A percentile compares a stretch with the other conserved stretches of the same genome.
Evolutionary conservation across 2,113 vertebrate species (phyloP).

Genomic region (Axis porcinus): DNA sequence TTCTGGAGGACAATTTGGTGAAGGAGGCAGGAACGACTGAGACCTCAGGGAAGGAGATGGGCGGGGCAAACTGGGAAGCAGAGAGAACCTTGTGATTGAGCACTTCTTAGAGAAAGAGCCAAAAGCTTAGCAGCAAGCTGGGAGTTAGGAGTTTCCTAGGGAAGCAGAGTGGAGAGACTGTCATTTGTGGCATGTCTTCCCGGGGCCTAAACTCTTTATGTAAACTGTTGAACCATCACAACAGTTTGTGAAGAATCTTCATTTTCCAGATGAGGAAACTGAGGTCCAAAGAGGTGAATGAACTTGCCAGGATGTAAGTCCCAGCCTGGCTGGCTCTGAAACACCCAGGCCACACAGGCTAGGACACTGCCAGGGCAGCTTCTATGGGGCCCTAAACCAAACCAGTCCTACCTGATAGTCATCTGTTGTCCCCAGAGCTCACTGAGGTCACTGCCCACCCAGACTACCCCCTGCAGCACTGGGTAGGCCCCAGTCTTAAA

Average conservation of each 20-base stretch:
- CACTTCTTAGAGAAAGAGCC: background rate
- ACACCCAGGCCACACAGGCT: background rate
- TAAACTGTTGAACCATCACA: background rate
- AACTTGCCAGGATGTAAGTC: background rate
- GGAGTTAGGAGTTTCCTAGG: background rate
- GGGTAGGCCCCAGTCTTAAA: background rate
- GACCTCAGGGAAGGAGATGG: background rate
- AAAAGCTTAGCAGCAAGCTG: background rate
- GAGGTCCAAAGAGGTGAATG: background rate
- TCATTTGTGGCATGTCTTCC: background rate
- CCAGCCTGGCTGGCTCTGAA: background rate
- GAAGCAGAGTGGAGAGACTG: background rate
- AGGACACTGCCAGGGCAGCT: background rate
- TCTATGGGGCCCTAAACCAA: background rate
- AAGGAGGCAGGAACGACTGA: background rate
- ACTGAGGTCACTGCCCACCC: background rate
- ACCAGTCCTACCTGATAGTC: background rate
- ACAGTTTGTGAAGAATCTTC: background rate
- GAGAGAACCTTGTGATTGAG: background rate
- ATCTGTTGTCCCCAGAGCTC: background rate
- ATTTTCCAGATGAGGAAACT: background rate
- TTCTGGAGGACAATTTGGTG: accelerated
- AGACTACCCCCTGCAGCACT: background rate
- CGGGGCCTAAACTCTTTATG: background rate
- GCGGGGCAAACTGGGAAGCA: background rate